These are phyloP conservation scores for Phrynocephalus versicolor DNA, from an alignment of 2,113 vertebrate species.

Conservation along the genomic window DNA sequence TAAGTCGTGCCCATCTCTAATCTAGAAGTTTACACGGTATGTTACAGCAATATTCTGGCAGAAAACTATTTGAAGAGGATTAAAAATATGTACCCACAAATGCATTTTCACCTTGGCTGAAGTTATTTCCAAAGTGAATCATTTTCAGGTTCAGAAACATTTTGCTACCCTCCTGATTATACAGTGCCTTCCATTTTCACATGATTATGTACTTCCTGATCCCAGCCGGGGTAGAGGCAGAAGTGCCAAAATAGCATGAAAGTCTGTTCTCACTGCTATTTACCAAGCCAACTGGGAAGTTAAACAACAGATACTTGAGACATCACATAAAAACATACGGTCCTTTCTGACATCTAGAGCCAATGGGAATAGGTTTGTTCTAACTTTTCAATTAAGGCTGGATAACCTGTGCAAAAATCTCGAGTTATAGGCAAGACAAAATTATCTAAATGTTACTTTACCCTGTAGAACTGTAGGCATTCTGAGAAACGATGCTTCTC, in stretches of 20 bases:
- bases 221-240: neutral
- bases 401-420: neutral
- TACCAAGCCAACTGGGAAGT: conserved; percentile 12
- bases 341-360: neutral
- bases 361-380: neutral
- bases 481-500: neutral
- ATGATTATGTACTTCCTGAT: neutral
- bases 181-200: conserved; percentile 1
- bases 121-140: conserved; percentile 10
- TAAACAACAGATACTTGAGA: conserved; percentile 25
- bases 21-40: neutral
- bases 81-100: neutral
- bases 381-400: neutral
- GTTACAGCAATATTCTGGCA: neutral
- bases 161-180: conserved; percentile 5
- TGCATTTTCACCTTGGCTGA: neutral
- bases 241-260: conserved; percentile 27
- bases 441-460: neutral
- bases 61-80: neutral
- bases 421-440: conserved; percentile 1
- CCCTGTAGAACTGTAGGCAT: neutral
- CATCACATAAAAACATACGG: conserved; percentile 27
- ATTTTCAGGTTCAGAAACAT: conserved; percentile 18
- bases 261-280: conserved; percentile 13
- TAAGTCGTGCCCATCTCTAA: too few species aligned